phyloP scores from a whole-genome alignment of 2,797 vertebrate genomes.

The Florisuga fusca region DNA sequence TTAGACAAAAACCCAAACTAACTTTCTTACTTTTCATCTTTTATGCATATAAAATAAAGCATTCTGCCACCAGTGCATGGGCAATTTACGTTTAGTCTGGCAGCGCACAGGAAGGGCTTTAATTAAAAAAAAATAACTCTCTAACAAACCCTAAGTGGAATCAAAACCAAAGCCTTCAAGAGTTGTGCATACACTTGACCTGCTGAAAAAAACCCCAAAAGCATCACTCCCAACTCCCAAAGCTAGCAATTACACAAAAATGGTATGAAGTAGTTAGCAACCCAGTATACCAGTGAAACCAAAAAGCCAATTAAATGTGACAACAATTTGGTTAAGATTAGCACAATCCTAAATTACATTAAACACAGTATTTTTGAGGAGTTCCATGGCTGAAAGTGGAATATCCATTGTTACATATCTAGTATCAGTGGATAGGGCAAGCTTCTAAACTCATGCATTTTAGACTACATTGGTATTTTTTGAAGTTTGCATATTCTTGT shows the following conservation, averaged over 20 bases:
- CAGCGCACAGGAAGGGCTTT: background rate
- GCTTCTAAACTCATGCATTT: background rate
- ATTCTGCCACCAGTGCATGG: background rate
- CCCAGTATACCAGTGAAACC: constrained; percentile 1
- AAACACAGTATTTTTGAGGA: background rate
- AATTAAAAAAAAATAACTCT: background rate
- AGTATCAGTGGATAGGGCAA: background rate
- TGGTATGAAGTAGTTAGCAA: constrained; percentile 21
- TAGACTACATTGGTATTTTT: background rate
- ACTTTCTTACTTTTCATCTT: background rate
- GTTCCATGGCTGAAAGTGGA: background rate
- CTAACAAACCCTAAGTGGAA: background rate
- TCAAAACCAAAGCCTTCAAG: background rate
- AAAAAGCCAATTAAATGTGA: constrained; percentile 55
- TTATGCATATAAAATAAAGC: background rate
- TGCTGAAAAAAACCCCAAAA: background rate
- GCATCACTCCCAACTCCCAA: background rate
- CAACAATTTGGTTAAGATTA: constrained; percentile 29
- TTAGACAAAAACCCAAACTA: background rate
- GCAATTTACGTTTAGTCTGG: background rate
- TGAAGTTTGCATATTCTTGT: background rate
- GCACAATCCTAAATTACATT: constrained; percentile 10
- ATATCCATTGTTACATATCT: background rate
- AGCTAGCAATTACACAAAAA: constrained; percentile 49
- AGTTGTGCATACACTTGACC: background rate